Conservation (phyloP, 2,113 vertebrate genomes). For the Pachyramphus minor region DNA sequence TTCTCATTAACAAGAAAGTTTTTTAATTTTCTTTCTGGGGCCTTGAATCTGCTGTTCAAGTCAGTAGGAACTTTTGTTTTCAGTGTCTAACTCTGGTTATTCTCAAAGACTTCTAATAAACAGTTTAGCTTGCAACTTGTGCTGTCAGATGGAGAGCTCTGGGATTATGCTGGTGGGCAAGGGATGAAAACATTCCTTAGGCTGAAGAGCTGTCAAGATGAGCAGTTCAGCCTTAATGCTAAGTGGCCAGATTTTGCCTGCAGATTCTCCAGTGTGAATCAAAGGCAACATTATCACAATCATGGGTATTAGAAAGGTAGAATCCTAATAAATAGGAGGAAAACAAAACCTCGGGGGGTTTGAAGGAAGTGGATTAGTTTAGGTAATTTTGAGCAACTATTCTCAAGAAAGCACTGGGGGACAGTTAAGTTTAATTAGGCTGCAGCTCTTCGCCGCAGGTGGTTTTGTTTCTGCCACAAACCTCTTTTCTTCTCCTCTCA, state of each 20-base stretch:
- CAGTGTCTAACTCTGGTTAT: background rate
- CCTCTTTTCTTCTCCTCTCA: background rate
- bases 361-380: slow-evolving; percentile 2
- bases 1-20: slow-evolving; percentile 3
- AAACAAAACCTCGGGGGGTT: background rate
- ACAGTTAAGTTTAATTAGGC: slow-evolving; percentile 46
- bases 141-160: background rate
- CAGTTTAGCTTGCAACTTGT: background rate
- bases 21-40: background rate
- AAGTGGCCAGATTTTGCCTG: background rate
- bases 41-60: background rate
- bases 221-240: background rate
- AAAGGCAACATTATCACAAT: background rate
- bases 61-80: background rate
- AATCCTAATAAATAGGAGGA: background rate
- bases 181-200: background rate
- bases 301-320: background rate
- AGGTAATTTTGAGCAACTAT: slow-evolving; percentile 22
- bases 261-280: background rate
- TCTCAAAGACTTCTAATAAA: background rate
- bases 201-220: background rate
- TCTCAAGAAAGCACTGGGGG: slow-evolving; percentile 21
- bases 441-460: background rate
- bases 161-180: background rate
- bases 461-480: background rate